Evolutionary conservation across 2,888 invertebrate species (phyloP), one percentile per base, ranked within the genome.

Genomic region (Oithona nana): DNA sequence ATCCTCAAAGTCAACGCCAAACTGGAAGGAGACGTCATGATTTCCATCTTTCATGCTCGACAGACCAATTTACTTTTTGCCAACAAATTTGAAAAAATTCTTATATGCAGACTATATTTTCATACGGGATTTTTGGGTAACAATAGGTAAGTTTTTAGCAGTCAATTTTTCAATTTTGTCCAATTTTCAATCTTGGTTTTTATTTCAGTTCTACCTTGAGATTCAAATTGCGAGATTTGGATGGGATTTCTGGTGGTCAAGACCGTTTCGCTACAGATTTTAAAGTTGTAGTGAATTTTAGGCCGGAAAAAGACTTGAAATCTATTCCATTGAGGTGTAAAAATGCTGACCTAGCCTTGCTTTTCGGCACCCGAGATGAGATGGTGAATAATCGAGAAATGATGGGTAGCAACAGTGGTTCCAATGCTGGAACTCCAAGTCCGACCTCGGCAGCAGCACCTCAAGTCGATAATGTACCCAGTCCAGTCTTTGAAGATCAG

Each of bases 71-170:
- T 79, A 65, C 83, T 88, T 69, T 51, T 51, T 51, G 51, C 51
- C 6, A 22, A 22, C 51, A 51, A 51, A 51, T 51, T 51, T 16
- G 51, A 51, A 20, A 51, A 51, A 22, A 84, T 92, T 67, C 87
- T 86, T 71, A 86, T 94, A 69, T 83, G 88, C 60, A 84, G 89
- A 68, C 74, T 92, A 51, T 87, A 88, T 74, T 83, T 94, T 69
- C 87, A 94, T 72, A 86, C 92, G 6, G 93, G 93, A 57, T 90
- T 85, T 72, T 79, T 92, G 64, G 28, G 20, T 2, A 39, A 39
- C n/a, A n/a, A n/a, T n/a, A n/a, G n/a, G n/a, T n/a, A n/a, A n/a
- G n/a, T n/a, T n/a, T n/a, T n/a, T n/a, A n/a, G n/a, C n/a, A n/a
- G n/a, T n/a, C n/a, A n/a, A n/a, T n/a, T n/a, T n/a, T n/a, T n/a